These are phyloP conservation scores for Drusus annulatus DNA, from an alignment of 1,140 invertebrate genomes.

Conservation along the genomic window DNA sequence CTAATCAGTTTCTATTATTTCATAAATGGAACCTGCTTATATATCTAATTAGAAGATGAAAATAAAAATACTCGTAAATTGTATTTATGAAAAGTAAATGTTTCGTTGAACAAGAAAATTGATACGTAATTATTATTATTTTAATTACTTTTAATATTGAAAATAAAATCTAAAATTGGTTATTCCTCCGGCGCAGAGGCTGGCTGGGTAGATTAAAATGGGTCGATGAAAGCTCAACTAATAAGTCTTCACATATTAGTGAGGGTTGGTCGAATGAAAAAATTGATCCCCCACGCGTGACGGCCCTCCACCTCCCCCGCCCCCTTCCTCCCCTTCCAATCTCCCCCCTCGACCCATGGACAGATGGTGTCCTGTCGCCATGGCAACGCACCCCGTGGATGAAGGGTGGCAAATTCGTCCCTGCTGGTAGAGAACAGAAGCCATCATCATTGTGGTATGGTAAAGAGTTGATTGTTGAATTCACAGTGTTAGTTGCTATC, in stretches of 20 bases:
- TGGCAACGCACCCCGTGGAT: constrained; percentile 23
- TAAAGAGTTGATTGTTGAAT: not conserved
- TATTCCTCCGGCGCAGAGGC: too few relatives aligned
- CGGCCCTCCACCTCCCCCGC: not conserved
- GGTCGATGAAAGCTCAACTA: constrained; percentile 7
- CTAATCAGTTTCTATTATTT: too few relatives aligned
- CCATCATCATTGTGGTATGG: constrained; percentile 6
- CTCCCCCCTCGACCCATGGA: not conserved
- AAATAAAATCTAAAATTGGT: too few relatives aligned
- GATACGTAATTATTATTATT: too few relatives aligned
- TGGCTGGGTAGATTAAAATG: not conserved
- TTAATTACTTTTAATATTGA: too few relatives aligned
- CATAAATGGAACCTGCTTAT: too few relatives aligned
- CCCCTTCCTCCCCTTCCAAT: not conserved
- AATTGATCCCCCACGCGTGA: constrained; percentile 22
- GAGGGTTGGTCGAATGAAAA: constrained; percentile 25
- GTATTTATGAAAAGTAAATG: too few relatives aligned
- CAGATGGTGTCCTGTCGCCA: constrained; percentile 28
- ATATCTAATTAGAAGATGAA: too few relatives aligned
- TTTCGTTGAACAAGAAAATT: too few relatives aligned
- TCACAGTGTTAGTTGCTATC: too few relatives aligned
- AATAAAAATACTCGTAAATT: too few relatives aligned
- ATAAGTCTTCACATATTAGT: constrained; percentile 35
- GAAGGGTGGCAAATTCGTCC: constrained; percentile 18
- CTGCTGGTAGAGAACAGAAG: not conserved